phyloP scores from a whole-genome alignment of 2,113 vertebrate species.

The Pterophyllum scalare region DNA sequence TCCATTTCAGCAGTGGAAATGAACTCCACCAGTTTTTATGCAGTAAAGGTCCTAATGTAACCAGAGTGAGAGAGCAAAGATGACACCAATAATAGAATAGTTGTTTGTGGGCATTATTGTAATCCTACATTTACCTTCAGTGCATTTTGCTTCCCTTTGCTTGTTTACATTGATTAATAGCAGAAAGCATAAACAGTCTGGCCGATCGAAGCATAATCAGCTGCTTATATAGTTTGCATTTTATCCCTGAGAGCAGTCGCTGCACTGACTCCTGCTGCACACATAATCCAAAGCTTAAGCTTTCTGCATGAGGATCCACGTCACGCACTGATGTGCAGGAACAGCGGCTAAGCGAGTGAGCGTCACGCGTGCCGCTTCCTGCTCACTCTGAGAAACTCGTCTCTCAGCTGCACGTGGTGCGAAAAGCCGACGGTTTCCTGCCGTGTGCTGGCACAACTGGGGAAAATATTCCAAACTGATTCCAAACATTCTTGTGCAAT shows the following conservation, averaged over 20 bases:
- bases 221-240: not conserved
- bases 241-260: not conserved
- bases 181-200: accelerated
- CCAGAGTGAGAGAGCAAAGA: no score
- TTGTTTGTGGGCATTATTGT: no score
- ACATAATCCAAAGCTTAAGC: accelerated
- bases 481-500: not conserved
- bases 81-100: no score
- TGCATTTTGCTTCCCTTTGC: not conserved
- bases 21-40: no score
- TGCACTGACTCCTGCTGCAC: no score
- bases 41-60: no score
- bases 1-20: no score
- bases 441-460: not conserved
- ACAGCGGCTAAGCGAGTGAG: no score
- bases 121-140: no score
- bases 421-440: not conserved
- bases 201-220: not conserved
- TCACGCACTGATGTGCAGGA: not conserved
- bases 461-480: accelerated
- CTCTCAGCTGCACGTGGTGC: not conserved
- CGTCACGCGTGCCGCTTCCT: not conserved
- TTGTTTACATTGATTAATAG: not conserved
- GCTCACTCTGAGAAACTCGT: not conserved
- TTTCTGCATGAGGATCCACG: not conserved